Base-by-base conservation (phyloP, 2,888 invertebrate genomes). In the Meghimatium bilineatum region DNA sequence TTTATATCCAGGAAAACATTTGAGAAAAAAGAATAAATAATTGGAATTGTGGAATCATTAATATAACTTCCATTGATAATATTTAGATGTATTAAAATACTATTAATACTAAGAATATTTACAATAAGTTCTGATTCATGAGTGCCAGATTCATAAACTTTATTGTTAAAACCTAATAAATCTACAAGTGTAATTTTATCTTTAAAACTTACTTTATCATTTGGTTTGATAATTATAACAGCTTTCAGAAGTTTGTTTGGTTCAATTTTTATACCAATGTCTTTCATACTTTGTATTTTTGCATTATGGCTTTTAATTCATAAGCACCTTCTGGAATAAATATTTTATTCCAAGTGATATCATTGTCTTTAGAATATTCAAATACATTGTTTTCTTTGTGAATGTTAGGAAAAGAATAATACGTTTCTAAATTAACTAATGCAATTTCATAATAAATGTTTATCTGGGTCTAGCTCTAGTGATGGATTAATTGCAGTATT, bases 1-100 rank as follows among this genome's bases (percentile, higher is more conserved):
- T 85, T 86, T 86, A 52, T 84, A 82, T 23, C 86, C 87, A 8
- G 85, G 82, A 29, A 76, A 74, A 86, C 84, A 79, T 79, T 82
- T 49, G 86, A 80, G 38, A 86, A 86, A 49, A 86, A 86, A 10
- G 78, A 79, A 81, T n/a, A 85, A 23, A 83, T 86, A 20, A 77
- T 77, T n/a, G 63, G 69, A 56, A 80, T 44, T 17, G 10, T 20
- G 63, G 44, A 14, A 8, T 81, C 85, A 71, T 85, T 83, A 20
- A 85, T 74, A 32, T 66, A 77, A 29, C 80, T 36, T 38, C 66
- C 78, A 63, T 38, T 67, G 2, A 86, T 85, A 6, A 86, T 83
- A 67, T 86, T 80, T 20, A 85, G 69, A 69, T 86, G 71, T 44
- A 86, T 81, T 60, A 82, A 66, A 34, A 86, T 66, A 29, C 72